Percentiles rank a stretch among this genome's conserved stretches.
phyloP scores from a whole-genome alignment of 2,797 vertebrate genomes.

The Strix occidentalis region DNA sequence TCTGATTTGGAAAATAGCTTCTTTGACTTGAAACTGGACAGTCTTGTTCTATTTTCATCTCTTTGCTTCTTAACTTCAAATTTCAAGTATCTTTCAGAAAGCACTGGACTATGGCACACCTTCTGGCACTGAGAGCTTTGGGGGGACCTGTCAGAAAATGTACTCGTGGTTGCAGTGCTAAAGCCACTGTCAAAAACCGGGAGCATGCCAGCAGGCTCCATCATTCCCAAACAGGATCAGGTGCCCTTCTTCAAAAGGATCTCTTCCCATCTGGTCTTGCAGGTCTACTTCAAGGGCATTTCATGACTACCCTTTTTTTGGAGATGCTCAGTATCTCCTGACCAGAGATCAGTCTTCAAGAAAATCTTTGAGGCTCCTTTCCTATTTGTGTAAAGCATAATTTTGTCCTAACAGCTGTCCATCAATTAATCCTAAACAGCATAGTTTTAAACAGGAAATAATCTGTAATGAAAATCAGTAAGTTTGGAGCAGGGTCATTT shows the following conservation, averaged over 20 bases:
- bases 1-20: slow-evolving; percentile 25
- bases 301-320: background rate
- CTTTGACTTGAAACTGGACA: slow-evolving; percentile 77
- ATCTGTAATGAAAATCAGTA: background rate
- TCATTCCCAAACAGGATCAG: background rate
- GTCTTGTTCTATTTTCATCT: slow-evolving; percentile 74
- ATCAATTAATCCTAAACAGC: background rate
- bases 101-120: slow-evolving; percentile 69
- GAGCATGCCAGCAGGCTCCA: background rate
- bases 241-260: background rate
- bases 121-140: slow-evolving; percentile 81
- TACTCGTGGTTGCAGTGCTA: slow-evolving; percentile 47
- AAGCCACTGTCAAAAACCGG: background rate
- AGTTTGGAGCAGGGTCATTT: background rate
- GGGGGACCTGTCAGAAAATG: slow-evolving; percentile 70
- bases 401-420: background rate
- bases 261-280: background rate
- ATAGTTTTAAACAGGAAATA: background rate
- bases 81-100: slow-evolving; percentile 78
- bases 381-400: background rate
- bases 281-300: background rate
- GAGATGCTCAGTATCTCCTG: background rate
- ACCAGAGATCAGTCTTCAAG: background rate
- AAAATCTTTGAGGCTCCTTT: background rate
- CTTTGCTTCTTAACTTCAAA: slow-evolving; percentile 81